Conservation (phyloP, 2,797 vertebrate genomes). For the Periparus ater region DNA sequence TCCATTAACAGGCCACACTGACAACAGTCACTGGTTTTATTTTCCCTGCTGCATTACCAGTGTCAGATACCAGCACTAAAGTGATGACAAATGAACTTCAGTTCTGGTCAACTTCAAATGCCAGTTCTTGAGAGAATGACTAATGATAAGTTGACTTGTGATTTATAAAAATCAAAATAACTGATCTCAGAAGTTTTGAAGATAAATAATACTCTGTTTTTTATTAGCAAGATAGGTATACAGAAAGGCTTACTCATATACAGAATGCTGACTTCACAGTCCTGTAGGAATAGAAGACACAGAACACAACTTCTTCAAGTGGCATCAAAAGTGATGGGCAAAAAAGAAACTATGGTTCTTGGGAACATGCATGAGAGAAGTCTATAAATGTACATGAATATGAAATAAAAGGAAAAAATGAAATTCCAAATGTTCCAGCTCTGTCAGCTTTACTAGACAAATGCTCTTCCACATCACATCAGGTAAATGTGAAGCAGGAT, state of each 20-base stretch:
- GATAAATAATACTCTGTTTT: not conserved
- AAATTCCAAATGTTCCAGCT: not conserved
- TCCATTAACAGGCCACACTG: not conserved
- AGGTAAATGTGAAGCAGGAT: not conserved
- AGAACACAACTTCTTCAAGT: not conserved
- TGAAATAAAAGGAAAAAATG: not conserved
- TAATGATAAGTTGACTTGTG: not conserved
- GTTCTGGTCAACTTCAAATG: not conserved
- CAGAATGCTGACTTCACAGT: rapidly evolving
- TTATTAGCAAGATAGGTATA: not conserved
- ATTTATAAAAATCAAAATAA: not conserved
- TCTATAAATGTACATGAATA: not conserved
- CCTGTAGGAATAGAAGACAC: not conserved
- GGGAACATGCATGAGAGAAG: not conserved
- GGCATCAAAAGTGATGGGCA: not conserved
- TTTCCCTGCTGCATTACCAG: not conserved
- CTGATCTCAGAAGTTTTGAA: not conserved
- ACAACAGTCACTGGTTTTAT: not conserved
- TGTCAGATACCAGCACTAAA: not conserved
- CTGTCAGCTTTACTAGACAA: not conserved
- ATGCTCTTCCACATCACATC: not conserved
- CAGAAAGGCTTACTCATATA: not conserved
- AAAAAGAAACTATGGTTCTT: not conserved
- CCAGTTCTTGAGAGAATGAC: not conserved
- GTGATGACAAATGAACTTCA: not conserved